Evolutionary conservation across 2,797 vertebrate genomes (phyloP).

Genomic region (Phaenicophaeus curvirostris): DNA sequence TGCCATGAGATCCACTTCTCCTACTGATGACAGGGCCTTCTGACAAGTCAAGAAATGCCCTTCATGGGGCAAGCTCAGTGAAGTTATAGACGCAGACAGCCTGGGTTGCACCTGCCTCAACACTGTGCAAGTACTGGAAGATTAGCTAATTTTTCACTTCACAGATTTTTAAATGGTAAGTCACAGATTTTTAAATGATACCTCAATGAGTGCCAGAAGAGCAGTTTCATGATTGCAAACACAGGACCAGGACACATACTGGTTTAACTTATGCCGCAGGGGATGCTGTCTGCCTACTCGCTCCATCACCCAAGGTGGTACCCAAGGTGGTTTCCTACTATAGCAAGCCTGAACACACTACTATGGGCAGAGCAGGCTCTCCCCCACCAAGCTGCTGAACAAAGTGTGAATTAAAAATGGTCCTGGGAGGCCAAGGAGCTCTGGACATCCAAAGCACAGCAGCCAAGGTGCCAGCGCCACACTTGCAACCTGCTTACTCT

Average conservation of each 20-base stretch:
- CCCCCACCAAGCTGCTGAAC: neutral
- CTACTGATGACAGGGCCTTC: neutral
- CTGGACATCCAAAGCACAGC: neutral
- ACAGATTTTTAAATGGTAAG: neutral
- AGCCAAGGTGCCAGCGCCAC: neutral
- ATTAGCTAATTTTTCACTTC: neutral
- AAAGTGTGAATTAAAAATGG: neutral
- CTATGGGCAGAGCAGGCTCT: neutral
- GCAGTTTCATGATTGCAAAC: neutral
- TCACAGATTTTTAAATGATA: neutral
- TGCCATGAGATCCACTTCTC: neutral
- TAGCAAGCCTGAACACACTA: neutral
- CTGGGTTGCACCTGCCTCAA: neutral
- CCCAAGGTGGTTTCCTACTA: neutral
- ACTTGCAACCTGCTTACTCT: neutral
- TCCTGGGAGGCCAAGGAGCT: neutral
- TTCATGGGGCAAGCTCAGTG: neutral
- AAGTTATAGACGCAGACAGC: neutral
- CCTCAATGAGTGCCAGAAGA: neutral
- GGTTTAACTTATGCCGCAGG: neutral
- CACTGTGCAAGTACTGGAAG: rapidly evolving
- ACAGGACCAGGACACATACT: neutral
- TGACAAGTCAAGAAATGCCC: neutral
- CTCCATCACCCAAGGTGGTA: rapidly evolving
- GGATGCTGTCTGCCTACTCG: neutral